Conservation (phyloP, 2,888 invertebrate species). For the Agrotis exclamationis region DNA sequence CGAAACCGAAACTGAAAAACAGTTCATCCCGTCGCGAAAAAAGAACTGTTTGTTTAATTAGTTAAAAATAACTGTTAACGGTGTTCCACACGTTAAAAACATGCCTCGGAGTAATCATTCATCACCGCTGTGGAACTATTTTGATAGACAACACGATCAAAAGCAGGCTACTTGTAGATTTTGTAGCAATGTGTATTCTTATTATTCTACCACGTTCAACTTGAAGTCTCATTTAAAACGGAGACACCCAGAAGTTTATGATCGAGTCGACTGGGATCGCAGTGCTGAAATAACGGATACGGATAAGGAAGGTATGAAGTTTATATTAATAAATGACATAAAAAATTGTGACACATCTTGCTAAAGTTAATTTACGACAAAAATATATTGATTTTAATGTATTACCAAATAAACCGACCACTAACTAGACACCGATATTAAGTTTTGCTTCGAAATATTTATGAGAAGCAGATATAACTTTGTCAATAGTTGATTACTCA, state of each 20-base stretch:
- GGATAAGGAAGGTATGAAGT: slow-evolving; percentile 40
- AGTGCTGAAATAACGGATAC: background rate
- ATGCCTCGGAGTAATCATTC: slow-evolving; percentile 5
- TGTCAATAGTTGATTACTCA: background rate
- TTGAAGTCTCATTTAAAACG: slow-evolving; percentile 31
- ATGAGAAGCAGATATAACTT: background rate
- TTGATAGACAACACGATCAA: slow-evolving; percentile 9
- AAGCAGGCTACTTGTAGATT: slow-evolving; percentile 34
- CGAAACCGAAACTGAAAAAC: slow-evolving; percentile 32
- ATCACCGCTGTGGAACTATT: slow-evolving; percentile 51
- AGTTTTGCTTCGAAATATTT: background rate
- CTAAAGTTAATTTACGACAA: background rate
- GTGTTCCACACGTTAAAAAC: slow-evolving; percentile 18
- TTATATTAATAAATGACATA: background rate
- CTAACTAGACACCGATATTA: background rate
- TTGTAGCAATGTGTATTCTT: slow-evolving; percentile 43
- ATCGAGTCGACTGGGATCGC: slow-evolving; percentile 2
- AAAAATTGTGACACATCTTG: background rate
- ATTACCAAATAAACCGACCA: too few species aligned
- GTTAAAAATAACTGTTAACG: slow-evolving; percentile 29
- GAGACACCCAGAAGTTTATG: slow-evolving; percentile 24
- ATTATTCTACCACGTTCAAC: slow-evolving; percentile 40
- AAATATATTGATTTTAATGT: too few species aligned
- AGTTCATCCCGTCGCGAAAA: slow-evolving; percentile 25
- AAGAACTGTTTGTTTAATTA: slow-evolving; percentile 2